Base-by-base conservation (phyloP, 1,140 invertebrate species). In the Zophobas morio region DNA sequence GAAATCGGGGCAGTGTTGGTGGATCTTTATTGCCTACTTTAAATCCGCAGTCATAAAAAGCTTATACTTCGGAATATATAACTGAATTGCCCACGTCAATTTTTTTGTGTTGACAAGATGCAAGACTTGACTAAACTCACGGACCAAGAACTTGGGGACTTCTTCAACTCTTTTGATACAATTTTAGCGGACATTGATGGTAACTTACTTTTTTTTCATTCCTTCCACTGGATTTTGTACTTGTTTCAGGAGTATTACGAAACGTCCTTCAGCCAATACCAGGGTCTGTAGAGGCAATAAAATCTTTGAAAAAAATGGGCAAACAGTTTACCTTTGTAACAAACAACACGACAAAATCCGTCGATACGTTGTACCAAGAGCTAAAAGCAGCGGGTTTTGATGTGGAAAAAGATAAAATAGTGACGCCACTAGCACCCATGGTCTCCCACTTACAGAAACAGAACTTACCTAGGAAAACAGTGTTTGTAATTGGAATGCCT, bases 271-370 rank as follows among this genome's bases (percentile, higher is more conserved):
- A 74, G 34, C 35, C 70, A 6, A 76, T 85, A 6, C 83, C 82
- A 2, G 82, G 81, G 2, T 76, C 82, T 0, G 42, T 37, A 56
- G 80, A 84, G 34, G 74, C 76, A 6, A 70, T 86, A 5, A 47
- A 75, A 47, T 78, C 47, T 46, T 75, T 86, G 2, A 80, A 78
- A 80, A 53, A 66, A 33, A 57, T 80, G 6, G 82, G 82, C 0
- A 86, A 86, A 82, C 72, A 79, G 6, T 71, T 85, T 3, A 76
- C 78, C 72, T 82, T 82, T 66, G 78, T 86, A 2, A 81, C 82
- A 1, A 86, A 86, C 54, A 85, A 86, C 72, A 77, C 75, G 6
- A 60, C 56, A 32, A 6, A 37, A 36, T 8, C 56, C 1, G 34
- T 60, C 56, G 35, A 35, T 39, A 36, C 56, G 0, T 39, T 0